These are phyloP conservation scores for Spermophilus dauricus DNA, from an alignment of 2,113 vertebrate species.

Conservation along the genomic window DNA sequence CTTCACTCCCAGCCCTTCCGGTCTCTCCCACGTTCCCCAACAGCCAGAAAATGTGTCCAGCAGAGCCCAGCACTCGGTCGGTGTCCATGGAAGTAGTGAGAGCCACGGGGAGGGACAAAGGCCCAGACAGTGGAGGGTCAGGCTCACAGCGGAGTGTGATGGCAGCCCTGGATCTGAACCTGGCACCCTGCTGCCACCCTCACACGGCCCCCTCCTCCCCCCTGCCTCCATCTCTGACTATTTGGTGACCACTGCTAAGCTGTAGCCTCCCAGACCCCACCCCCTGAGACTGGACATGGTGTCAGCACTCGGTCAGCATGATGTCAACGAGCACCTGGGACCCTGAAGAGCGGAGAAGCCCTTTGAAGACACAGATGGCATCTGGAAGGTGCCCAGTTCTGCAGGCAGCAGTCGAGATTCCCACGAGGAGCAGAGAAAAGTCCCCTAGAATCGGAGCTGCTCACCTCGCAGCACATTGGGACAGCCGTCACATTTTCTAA, in stretches of 20 bases:
- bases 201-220: no score
- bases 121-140: not conserved
- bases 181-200: not conserved
- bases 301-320: accelerated
- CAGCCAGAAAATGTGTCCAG: no score
- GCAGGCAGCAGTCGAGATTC: not conserved
- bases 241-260: not conserved
- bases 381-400: not conserved
- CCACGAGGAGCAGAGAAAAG: not conserved
- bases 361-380: not conserved
- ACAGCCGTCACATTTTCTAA: not conserved
- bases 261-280: not conserved
- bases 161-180: not conserved
- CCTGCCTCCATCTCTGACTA: not conserved
- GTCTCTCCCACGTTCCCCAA: accelerated
- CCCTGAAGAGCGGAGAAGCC: not conserved
- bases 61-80: not conserved
- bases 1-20: accelerated
- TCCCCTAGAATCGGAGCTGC: not conserved
- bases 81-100: not conserved
- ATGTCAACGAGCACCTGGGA: accelerated
- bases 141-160: not conserved
- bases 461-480: not conserved
- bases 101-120: not conserved
- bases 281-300: accelerated